Base-by-base conservation (phyloP, 2,797 vertebrate species). In the Thripadectes ignobilis region DNA sequence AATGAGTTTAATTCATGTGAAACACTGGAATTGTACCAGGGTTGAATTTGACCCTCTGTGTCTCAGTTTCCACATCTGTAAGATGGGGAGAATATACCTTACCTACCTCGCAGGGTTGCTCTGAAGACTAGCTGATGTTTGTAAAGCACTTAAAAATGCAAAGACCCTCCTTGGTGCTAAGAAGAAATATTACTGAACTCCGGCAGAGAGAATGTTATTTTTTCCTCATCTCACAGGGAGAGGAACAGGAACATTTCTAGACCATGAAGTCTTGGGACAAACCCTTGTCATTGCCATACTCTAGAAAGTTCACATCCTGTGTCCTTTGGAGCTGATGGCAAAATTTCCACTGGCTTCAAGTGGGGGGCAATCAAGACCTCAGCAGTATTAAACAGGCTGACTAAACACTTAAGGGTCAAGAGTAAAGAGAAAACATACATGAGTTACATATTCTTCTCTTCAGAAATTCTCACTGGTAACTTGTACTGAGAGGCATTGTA, bases 131-230 rank as follows among this genome's bases (percentile, higher is more conserved):
- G 88, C 83, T 95, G 95, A 91, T 95, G 91, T 97, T 96, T 96
- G 89, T 95, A 95, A 96, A 96, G 90, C 88, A 92, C 95, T 96
- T 92, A 91, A 97, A 95, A 96, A 96, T 96, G 93, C 94, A 97
- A 94, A 96, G 91, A 95, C 75, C 91, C 93, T 94, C 93, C 85
- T 91, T 96, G 95, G 91, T 97, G 95, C 95, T 96, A 96, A 95
- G 85, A 90, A 97, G 88, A 95, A 89, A 57, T 75, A 85, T 27
- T 89, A 80, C 74, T 83, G 62, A 96, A 85, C 91, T 65, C 62
- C 12, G 12, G 61, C 72, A 71, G 66, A 82, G 82, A 91, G 74
- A 95, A 89, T 91, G 84, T 94, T 79, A 5, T 57, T 34, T 80
- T 93, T 90, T 75, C 91, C 63, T 89, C 59, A 43, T 86, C n/a